Base-by-base conservation (phyloP, 2,113 vertebrate genomes). In the Eleginops maclovinus region DNA sequence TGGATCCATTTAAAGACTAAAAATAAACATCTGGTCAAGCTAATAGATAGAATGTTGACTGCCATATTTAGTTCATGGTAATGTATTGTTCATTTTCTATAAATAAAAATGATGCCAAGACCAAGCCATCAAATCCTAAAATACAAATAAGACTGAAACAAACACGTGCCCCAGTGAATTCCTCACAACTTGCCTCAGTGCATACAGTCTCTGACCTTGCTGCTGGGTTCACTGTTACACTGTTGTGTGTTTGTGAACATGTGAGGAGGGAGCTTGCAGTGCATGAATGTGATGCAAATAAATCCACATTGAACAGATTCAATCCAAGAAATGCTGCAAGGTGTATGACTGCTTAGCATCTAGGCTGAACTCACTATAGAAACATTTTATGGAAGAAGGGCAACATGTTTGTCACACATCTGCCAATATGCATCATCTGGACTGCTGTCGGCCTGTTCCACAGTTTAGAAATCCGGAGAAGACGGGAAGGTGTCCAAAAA, bases 261-360 rank as follows among this genome's bases (percentile, higher is more conserved):
- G 54, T 44, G 53, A 75, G 0, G 28, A 13, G 49, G 60, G 21
- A 62, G 11, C 55, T 49, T 19, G 9, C 46, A 62, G 71, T 12
- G 1, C 11, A 21, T 53, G 17, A 22, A 55, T 47, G 44, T 12
- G 14, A 19, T 50, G 28, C 62, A 50, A 24, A 50, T 28, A 3
- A 1, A 67, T 59, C 50, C 54, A 51, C 16, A 58, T 7, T 60
- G 2, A 75, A 55, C 21, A 46, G 72, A 41, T 60, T 75, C n/a
- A 21, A 53, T 31, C 55, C 21, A 51, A 67, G 51, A 50, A 21
- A 53, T 53, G 55, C 47, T 9, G 55, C 31, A 9, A 61, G 55
- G 31, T 67, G 44, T 16, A 8, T 31, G 60, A 12, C 26, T n/a
- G 16, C n/a, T 13, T 26, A 12, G 24, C 43, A 61, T 46, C 5